These are phyloP conservation scores for Ochropleura leucogaster DNA, from an alignment of 2,888 invertebrate genomes.

Conservation along the genomic window DNA sequence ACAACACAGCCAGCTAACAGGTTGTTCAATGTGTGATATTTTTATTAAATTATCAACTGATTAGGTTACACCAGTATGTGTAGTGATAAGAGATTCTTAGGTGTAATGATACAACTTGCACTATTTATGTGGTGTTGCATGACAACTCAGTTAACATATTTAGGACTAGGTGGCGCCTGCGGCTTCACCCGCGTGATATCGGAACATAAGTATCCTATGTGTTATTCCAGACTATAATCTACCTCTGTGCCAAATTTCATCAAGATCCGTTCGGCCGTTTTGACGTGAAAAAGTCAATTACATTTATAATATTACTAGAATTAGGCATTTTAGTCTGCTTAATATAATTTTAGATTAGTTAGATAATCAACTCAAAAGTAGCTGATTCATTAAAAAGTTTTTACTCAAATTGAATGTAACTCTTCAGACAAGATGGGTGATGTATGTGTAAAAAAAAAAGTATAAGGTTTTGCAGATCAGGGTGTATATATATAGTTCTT, in stretches of 20 bases:
- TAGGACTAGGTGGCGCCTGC: not conserved
- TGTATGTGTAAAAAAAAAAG: not conserved
- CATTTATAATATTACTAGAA: too few relatives aligned
- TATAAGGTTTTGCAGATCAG: not conserved
- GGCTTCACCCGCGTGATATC: too few relatives aligned
- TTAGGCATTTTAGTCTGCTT: not conserved
- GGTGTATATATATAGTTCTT: not conserved
- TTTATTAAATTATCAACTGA: slow-evolving; percentile 6
- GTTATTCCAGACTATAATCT: too few relatives aligned
- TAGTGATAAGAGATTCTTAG: not conserved
- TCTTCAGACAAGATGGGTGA: not conserved
- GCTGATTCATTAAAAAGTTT: not conserved
- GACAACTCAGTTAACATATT: not conserved
- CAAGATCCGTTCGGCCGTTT: too few relatives aligned
- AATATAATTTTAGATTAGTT: not conserved
- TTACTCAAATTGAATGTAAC: not conserved
- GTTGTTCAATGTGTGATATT: not conserved
- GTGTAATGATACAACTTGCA: slow-evolving; percentile 13
- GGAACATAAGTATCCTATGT: too few relatives aligned
- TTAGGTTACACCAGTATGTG: not conserved
- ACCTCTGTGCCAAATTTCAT: too few relatives aligned
- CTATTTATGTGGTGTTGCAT: not conserved
- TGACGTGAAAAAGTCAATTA: too few relatives aligned
- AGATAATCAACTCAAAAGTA: not conserved
- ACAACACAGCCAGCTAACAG: not conserved